Base-by-base conservation (phyloP, 2,797 vertebrate species). In the Coregonus suidteri region DNA sequence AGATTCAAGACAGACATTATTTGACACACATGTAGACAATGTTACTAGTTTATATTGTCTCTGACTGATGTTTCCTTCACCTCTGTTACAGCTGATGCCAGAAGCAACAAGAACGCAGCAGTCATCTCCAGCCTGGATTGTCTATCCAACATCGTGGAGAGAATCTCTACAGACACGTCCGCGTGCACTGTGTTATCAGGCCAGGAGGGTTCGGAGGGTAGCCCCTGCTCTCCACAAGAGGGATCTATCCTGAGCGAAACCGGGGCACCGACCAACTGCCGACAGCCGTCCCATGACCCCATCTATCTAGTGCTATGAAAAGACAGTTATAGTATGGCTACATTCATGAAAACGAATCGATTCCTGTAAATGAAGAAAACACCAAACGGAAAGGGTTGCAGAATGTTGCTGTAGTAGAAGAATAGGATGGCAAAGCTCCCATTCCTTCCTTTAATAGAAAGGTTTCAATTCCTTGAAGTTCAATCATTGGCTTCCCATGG, bases 61-160 rank as follows among this genome's bases (percentile, higher is more conserved):
- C 35, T 65, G 31, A 64, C 41, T 47, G 41, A 47, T 54, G 20
- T 59, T 54, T 37, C 35, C 25, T 72, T 25, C 1, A 15, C 18
- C 35, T 65, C 37, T 6, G n/a, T 74, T 47, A 65, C 81, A 93
- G 85, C 83, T 83, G 96, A 96, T 76, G 79, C 93, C 75, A 95
- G 95, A 85, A 92, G 86, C 13, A 93, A 94, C 18, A 96, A 96
- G 87, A 94, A 87, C 83, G 92, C 96, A 0, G 95, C 9, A 13
- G 41, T 96, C 14, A 95, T 98, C 71, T 99, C 98, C 83, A 99
- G 98, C 79, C 93, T 99, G 2, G 97, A 98, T 74, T 99, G 97
- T 77, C 94, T 99, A 84, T 98, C 97, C 82, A 99, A 97, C 91
- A 99, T 99, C 65, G 97, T 99, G 79, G 96, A 99, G 93, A 94